These are phyloP conservation scores for Leptinotarsa haldemani DNA, from an alignment of 2,888 invertebrate species.

Conservation along the genomic window DNA sequence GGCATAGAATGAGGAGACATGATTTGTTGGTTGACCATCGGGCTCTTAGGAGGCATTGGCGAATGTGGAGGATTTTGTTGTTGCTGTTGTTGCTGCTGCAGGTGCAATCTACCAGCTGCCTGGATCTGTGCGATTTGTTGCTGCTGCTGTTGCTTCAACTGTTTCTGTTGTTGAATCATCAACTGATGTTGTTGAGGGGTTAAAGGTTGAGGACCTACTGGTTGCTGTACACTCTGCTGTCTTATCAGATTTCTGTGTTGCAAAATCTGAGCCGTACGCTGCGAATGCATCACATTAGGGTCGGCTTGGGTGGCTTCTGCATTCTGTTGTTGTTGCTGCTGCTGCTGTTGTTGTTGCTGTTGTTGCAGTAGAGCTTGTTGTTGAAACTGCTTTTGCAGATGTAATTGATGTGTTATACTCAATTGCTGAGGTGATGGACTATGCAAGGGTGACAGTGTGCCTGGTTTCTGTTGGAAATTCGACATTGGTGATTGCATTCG, in stretches of 20 bases:
- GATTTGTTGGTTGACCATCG: slow-evolving; percentile 63
- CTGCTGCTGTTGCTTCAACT: slow-evolving; percentile 57
- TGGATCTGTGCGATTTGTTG: slow-evolving; percentile 64
- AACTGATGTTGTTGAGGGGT: slow-evolving; percentile 62
- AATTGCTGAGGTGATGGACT: slow-evolving; percentile 63
- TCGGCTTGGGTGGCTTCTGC: slow-evolving; percentile 61
- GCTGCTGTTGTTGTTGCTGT: slow-evolving; percentile 39
- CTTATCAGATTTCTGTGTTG: slow-evolving; percentile 61
- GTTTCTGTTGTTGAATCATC: slow-evolving; percentile 61
- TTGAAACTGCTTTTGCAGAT: slow-evolving; percentile 64
- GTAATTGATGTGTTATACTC: slow-evolving; percentile 55
- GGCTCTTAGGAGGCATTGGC: slow-evolving; percentile 70
- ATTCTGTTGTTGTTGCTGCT: slow-evolving; percentile 61
- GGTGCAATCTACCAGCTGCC: slow-evolving; percentile 58
- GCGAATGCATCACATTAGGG: slow-evolving; percentile 65
- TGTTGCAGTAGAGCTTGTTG: slow-evolving; percentile 52
- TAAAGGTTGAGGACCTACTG: slow-evolving; percentile 56
- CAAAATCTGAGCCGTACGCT: slow-evolving; percentile 60
- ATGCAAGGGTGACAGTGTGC: slow-evolving; percentile 62
- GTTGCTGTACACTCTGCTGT: slow-evolving; percentile 58
- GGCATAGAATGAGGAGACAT: slow-evolving; percentile 66
- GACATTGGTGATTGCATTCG: slow-evolving; percentile 58
- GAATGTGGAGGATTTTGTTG: slow-evolving; percentile 66
- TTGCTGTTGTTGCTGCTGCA: slow-evolving; percentile 48
- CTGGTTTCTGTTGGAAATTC: slow-evolving; percentile 62